A percentile compares a stretch with the other conserved stretches of the same genome.
These are phyloP conservation scores for Stenotaenia linearis DNA, from an alignment of 2,888 invertebrate genomes.

Conservation along the genomic window DNA sequence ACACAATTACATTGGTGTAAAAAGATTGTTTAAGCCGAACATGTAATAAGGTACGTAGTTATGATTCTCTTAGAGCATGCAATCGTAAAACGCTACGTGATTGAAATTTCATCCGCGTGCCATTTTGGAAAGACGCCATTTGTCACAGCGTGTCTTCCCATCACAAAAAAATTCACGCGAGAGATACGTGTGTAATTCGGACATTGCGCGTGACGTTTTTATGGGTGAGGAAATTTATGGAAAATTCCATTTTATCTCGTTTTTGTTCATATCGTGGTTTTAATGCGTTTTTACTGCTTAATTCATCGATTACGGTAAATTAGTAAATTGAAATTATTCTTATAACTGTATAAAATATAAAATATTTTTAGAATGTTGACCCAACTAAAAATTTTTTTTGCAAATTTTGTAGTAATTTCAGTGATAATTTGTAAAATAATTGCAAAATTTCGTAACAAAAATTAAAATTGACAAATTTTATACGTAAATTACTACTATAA, in stretches of 20 bases:
- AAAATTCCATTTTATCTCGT: neutral
- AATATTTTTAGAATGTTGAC: no score
- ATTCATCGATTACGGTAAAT: neutral
- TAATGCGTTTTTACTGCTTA: neutral
- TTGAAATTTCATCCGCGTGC: conserved; percentile 10
- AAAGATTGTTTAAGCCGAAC: conserved; percentile 4
- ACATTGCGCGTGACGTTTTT: neutral
- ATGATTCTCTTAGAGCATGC: neutral
- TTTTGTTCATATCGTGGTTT: neutral
- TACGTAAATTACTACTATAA: no score
- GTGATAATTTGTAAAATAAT: no score
- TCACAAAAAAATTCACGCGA: neutral
- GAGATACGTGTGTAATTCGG: neutral
- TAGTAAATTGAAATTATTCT: neutral
- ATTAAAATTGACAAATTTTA: no score
- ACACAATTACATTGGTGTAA: neutral
- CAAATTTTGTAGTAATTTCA: no score
- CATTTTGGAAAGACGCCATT: neutral
- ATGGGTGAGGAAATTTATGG: neutral
- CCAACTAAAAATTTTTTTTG: no score
- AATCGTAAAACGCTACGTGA: neutral
- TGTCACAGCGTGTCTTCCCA: conserved; percentile 3
- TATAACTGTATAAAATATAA: no score
- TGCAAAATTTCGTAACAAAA: no score
- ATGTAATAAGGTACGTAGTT: conserved; percentile 1